Evolutionary conservation across 2,888 invertebrate species (phyloP), one percentile per base, ranked within the genome.

Genomic region (Timema podura): DNA sequence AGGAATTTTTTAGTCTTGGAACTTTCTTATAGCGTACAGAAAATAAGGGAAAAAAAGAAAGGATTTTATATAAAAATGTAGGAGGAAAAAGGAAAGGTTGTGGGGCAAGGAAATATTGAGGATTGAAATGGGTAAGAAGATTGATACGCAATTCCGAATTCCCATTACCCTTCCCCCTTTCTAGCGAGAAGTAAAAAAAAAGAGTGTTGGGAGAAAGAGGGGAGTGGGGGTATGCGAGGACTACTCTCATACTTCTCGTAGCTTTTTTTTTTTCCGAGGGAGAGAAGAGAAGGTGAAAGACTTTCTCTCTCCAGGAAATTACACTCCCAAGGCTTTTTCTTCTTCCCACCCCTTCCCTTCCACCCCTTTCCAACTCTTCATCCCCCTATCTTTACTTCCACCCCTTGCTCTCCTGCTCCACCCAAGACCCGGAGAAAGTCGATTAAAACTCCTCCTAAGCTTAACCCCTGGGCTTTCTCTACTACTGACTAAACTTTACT

Each of bases 81-180:
- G n/a, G 16, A 57, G 57, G 57, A 30, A 57, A 57, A 57, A 57
- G 61, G 61, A 61, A 45, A 30, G 30, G 30, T 30, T 30, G 30
- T 30, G 30, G 61, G 45, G 61, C 61, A 61, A 61, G 61, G 61
- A 61, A 61, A 61, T 61, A 61, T 61, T 61, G 61, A 61, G 61
- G 61, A 61, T 61, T 61, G 66, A 59, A 57, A 65, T 69, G 69
- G 69, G 65, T 66, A 69, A 66, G 57, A 73, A 73, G 73, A 73
- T 73, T 73, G 73, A 73, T 73, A 73, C 71, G 71, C 73, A 73
- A 73, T 73, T 73, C 73, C 70, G 69, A 68, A 71, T 71, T 71
- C 71, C 73, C 73, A 73, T 73, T 73, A 73, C 73, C 73, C 73
- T 71, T 70, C 71, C 73, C 64, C 66, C 69, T 64, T 71, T 68